A percentile compares a stretch with the other conserved stretches of the same genome.
These are phyloP conservation scores for Heliocidaris tuberculata DNA, from an alignment of 35 echinoderm and acorn worm genomes.

Conservation along the genomic window DNA sequence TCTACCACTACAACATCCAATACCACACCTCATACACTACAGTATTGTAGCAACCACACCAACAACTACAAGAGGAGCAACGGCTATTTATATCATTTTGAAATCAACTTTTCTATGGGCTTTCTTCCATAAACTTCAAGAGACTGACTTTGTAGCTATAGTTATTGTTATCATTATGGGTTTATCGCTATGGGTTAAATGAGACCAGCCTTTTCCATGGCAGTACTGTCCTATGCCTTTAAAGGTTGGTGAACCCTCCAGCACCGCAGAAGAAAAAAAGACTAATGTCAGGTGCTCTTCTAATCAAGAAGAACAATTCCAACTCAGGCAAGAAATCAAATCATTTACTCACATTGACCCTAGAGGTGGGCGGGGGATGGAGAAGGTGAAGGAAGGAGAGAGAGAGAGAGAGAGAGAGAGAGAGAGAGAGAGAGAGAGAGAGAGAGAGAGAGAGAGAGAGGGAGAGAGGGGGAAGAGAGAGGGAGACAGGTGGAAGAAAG, in stretches of 20 bases:
- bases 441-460: neutral
- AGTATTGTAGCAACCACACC: too few species aligned
- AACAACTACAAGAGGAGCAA: too few species aligned
- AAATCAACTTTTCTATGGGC: too few species aligned
- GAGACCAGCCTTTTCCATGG: too few species aligned
- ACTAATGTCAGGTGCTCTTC: neutral
- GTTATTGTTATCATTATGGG: too few species aligned
- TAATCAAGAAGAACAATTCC: neutral
- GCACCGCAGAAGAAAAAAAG: neutral
- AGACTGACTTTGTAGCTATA: too few species aligned
- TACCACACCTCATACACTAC: too few species aligned
- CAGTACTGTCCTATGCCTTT: too few species aligned
- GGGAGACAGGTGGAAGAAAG: neutral
- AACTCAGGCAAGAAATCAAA: constrained; percentile 3
- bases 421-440: neutral
- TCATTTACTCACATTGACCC: neutral
- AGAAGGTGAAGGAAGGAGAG: neutral
- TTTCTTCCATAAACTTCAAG: too few species aligned
- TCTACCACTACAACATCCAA: neutral
- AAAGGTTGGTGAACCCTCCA: neutral
- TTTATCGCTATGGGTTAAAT: too few species aligned
- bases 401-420: neutral
- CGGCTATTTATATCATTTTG: too few species aligned
- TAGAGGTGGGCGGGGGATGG: neutral
- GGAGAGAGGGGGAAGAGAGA: neutral